Evolutionary conservation across 2,113 vertebrate genomes (phyloP), one percentile per base, ranked within the genome.

Genomic region (Bucco capensis): DNA sequence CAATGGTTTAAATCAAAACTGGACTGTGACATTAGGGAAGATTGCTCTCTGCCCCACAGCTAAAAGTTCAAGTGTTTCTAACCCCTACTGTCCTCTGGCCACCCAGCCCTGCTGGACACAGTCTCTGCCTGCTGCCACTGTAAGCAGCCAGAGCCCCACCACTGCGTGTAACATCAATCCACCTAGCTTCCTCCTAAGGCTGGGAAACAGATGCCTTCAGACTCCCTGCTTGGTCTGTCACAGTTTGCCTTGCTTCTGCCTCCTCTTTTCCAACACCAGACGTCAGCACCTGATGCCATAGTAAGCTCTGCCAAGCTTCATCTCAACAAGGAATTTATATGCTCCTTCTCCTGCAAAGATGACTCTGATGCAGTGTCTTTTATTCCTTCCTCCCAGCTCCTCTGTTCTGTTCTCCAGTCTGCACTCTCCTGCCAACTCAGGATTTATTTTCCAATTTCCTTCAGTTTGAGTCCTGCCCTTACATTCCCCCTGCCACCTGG

Each of bases 241-340:
- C 86, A 94, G 94, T 93, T 97, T 95, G 92, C 79, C 91, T 96
- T 91, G 89, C 85, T 95, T 91, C 93, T 90, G 90, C 85, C 83
- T 92, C 86, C 87, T 92, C 91, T 95, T 89, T 91, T 93, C 89
- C 94, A 94, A 93, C 84, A 95, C 89, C 92, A 97, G 94, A 96
- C 94, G 81, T 93, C 88, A 95, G 91, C 89, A 96, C 94, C 95
- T 96, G 94, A 97, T 96, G 95, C 92, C 16, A 1, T 16, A 91
- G 84, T 71, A 31, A 88, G 80, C 90, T 87, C 86, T 96, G 95
- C 94, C 94, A 96, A 95, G 77, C 80, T 93, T 79, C 82, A 79
- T 91, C 89, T 96, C 89, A 88, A 92, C 46, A 75, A 94, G 78
- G 57, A 94, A 89, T 77, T 79, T 81, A 70, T 73, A 89, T 94